Conservation (phyloP, 2,888 invertebrate species). For the Eristalis intricaria region DNA sequence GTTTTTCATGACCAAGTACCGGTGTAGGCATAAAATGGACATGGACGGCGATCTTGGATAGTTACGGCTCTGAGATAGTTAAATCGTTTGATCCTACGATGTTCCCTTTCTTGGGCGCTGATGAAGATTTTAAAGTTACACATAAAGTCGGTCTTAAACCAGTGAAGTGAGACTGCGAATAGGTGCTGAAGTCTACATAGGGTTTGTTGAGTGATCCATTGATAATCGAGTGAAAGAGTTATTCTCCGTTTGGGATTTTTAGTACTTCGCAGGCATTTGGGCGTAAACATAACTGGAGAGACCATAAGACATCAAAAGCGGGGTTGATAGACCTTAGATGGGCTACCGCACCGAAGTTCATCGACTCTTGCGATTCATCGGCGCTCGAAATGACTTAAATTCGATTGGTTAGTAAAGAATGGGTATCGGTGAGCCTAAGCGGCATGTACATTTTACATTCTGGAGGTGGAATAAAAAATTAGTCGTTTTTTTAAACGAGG, state of each 20-base stretch:
- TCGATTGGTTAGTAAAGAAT: background rate
- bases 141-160: background rate
- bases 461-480: background rate
- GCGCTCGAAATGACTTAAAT: background rate
- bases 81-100: background rate
- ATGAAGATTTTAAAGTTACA: background rate
- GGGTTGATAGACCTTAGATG: background rate
- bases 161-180: background rate
- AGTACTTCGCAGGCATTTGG: background rate
- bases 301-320: background rate
- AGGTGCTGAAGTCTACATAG: background rate
- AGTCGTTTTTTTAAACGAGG: background rate
- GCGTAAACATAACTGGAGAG: background rate
- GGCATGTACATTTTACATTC: background rate
- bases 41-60: background rate
- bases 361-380: background rate
- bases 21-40: background rate
- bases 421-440: background rate
- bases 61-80: background rate
- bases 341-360: background rate
- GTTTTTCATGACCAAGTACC: background rate
- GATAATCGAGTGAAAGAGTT: background rate
- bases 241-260: background rate
- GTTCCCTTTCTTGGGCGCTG: background rate
- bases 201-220: background rate